These are phyloP conservation scores for Ranitomeya imitator DNA, from an alignment of 2,113 vertebrate genomes.

Conservation along the genomic window DNA sequence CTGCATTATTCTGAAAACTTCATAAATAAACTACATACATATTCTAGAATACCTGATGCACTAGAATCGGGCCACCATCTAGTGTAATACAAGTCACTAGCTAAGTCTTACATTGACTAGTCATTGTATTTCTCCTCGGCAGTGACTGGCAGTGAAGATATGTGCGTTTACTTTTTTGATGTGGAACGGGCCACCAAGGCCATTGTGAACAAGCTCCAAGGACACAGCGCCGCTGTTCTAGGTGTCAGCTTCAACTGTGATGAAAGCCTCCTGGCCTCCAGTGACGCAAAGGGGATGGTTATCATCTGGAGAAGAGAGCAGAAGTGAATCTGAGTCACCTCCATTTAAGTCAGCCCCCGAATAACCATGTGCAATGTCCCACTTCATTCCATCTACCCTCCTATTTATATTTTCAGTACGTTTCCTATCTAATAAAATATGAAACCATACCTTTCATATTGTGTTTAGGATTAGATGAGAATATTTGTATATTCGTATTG, in stretches of 20 bases:
- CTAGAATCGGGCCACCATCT: no score
- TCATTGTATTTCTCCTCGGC: background rate
- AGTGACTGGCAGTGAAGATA: slow-evolving; percentile 94
- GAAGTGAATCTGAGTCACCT: slow-evolving; percentile 69
- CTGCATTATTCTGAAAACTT: no score
- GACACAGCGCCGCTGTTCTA: slow-evolving; percentile 87
- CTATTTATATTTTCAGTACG: slow-evolving; percentile 21
- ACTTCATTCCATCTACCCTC: background rate
- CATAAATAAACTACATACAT: no score
- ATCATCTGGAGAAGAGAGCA: slow-evolving; percentile 94
- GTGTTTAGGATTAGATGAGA: no score
- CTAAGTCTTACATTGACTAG: no score
- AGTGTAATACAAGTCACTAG: no score
- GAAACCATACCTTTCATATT: no score
- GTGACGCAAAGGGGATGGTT: slow-evolving; percentile 89
- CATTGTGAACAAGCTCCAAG: slow-evolving; percentile 93
- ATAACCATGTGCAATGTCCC: background rate
- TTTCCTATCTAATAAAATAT: slow-evolving; percentile 13
- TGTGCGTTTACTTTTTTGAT: slow-evolving; percentile 92
- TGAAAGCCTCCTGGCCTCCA: slow-evolving; percentile 91
- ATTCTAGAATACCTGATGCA: no score
- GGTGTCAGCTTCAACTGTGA: slow-evolving; percentile 96
- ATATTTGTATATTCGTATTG: no score
- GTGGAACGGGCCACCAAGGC: slow-evolving; percentile 89
- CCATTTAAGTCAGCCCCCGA: no score